These are phyloP conservation scores for Mellilla xanthometata DNA, from an alignment of 2,888 invertebrate genomes.

Conservation along the genomic window DNA sequence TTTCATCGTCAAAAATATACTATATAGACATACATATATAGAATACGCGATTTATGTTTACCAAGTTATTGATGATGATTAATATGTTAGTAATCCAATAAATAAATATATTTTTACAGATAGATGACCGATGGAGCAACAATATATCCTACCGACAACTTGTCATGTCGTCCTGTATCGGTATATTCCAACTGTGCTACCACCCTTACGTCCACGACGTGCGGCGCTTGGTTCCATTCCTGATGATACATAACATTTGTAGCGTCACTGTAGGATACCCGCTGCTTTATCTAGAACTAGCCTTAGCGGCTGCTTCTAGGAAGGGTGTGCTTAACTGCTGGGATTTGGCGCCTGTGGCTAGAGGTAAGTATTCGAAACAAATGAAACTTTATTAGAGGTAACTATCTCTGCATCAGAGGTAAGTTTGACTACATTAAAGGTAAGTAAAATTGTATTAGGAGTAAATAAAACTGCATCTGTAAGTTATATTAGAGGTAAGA, in stretches of 20 bases:
- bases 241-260: constrained; percentile 67
- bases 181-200: constrained; percentile 71
- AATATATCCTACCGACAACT: constrained; percentile 71
- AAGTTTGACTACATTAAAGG: too few species aligned
- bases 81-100: too few species aligned
- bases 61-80: too few species aligned
- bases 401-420: too few species aligned
- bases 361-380: constrained; percentile 81
- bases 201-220: constrained; percentile 68
- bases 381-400: too few species aligned
- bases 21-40: too few species aligned
- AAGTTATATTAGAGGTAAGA: too few species aligned
- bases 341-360: constrained; percentile 67
- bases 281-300: constrained; percentile 66
- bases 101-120: too few species aligned
- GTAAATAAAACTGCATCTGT: too few species aligned
- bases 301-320: constrained; percentile 66
- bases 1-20: too few species aligned
- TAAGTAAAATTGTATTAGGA: too few species aligned
- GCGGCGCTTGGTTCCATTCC: constrained; percentile 57
- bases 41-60: too few species aligned
- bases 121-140: constrained; percentile 68
- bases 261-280: constrained; percentile 68
- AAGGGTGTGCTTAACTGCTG: constrained; percentile 69
- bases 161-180: constrained; percentile 64